These are phyloP conservation scores for Baryphthengus martii DNA, from an alignment of 2,113 vertebrate species.

Conservation along the genomic window DNA sequence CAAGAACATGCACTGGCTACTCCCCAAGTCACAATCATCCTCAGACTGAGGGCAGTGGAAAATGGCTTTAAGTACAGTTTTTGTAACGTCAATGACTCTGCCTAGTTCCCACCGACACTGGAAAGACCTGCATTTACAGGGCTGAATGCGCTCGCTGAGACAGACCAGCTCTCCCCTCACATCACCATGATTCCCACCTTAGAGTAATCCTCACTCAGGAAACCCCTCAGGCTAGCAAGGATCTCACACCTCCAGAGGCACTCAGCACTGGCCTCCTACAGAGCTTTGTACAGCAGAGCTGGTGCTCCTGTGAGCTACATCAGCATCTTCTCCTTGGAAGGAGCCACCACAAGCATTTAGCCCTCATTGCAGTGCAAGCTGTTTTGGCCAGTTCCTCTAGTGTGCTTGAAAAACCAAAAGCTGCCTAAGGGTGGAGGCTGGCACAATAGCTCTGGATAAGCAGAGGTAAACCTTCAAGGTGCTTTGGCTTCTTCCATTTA, in stretches of 20 bases:
- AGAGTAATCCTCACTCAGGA: not conserved
- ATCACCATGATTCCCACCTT: rapidly evolving
- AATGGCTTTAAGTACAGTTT: not conserved
- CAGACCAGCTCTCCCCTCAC: rapidly evolving
- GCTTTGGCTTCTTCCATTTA: not conserved
- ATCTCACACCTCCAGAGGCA: not conserved
- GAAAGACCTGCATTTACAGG: not conserved
- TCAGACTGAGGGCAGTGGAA: not conserved
- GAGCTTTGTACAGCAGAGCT: not conserved
- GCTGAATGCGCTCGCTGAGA: not conserved
- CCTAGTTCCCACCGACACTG: not conserved
- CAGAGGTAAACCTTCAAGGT: not conserved
- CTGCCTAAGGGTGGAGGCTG: not conserved
- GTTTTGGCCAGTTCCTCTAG: not conserved
- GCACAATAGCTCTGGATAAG: not conserved
- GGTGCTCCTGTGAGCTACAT: not conserved
- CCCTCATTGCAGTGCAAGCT: not conserved
- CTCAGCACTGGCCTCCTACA: not conserved
- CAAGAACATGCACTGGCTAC: not conserved
- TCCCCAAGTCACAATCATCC: not conserved
- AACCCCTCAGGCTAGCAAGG: not conserved
- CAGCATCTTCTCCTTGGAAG: not conserved
- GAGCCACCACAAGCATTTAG: not conserved
- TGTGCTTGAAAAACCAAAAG: not conserved
- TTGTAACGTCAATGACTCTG: not conserved